Base-by-base conservation (phyloP, 2,113 vertebrate genomes). In the Pelecanus crispus region DNA sequence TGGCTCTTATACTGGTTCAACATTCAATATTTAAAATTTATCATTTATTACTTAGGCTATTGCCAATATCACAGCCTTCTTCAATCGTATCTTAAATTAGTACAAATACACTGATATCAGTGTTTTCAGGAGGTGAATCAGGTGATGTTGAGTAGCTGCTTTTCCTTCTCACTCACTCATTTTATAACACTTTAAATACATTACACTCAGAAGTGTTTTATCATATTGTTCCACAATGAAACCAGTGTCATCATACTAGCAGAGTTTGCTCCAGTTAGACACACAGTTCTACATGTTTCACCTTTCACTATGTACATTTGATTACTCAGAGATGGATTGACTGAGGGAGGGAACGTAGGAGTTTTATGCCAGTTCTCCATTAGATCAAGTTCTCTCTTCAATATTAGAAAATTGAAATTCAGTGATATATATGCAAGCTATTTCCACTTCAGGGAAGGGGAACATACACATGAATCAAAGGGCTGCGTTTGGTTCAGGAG, bases 121-220 rank as follows among this genome's bases (percentile, higher is more conserved):
- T 7, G 1, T 13, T 68, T 13, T 25, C 36, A 79, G 52, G n/a
- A 74, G 59, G 42, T 6, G 2, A 49, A 77, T 32, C 1, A 0
- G 58, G 32, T 25, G 50, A 42, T 2, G 4, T 80, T 9, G 44
- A 81, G 63, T 25, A 80, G 53, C 13, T 42, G 11, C 25, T 80
- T 80, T 82, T 53, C 45, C 40, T 73, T 93, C 62, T 66, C 24
- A 38, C 62, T 66, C 24, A 38, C 24, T 52, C 34, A 28, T 79
- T 92, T 91, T 55, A 16, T 26, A 52, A 28, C n/a, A 44, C 12
- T 74, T 50, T 2, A 80, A 80, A 63, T 61, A 34, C 34, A 44
- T 45, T 83, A 47, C 29, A 70, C 42, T 53, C 36, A 50, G 45
- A 82, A 75, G 14, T 19, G 13, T 32, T 67, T 67, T 50, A 47